These are phyloP conservation scores for Agrochola litura DNA, from an alignment of 2,888 invertebrate species.

Conservation along the genomic window DNA sequence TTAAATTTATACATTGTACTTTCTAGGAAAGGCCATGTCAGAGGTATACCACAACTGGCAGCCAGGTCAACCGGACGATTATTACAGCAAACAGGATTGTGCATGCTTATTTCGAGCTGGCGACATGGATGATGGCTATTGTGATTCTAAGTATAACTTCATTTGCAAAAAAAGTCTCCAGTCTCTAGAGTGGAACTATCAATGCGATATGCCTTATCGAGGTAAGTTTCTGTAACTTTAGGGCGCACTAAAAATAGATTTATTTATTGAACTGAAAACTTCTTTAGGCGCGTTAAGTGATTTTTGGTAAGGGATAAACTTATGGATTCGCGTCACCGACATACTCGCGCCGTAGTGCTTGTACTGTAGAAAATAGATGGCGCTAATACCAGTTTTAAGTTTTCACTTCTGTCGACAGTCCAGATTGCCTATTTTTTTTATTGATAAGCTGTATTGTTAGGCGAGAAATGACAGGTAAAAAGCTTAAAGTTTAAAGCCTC, in stretches of 20 bases:
- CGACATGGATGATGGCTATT: conserved; percentile 75
- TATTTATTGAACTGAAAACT: neutral
- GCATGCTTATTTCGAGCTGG: conserved; percentile 67
- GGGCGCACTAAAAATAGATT: neutral
- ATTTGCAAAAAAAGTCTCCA: conserved; percentile 80
- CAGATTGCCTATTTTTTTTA: neutral
- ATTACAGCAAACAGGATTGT: conserved; percentile 74
- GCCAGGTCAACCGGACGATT: conserved; percentile 65
- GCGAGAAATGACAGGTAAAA: neutral
- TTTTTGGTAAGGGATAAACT: no score
- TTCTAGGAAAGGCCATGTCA: conserved; percentile 22
- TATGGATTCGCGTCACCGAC: no score
- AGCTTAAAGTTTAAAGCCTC: no score
- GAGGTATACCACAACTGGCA: conserved; percentile 33
- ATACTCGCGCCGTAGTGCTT: no score
- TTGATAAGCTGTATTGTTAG: no score
- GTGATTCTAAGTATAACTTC: conserved; percentile 72
- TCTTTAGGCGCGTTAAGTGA: no score
- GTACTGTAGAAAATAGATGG: no score
- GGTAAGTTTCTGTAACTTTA: conserved; percentile 66
- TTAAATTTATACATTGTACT: neutral
- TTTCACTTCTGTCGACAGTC: no score
- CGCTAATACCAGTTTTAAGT: no score
- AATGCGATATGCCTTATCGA: conserved; percentile 77
- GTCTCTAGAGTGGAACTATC: conserved; percentile 77